A percentile compares a stretch with the other conserved stretches of the same genome.
phyloP scores from a whole-genome alignment of 37 sponge, comb jelly and placozoan species.

The Chondrilla cf. caribensis region DNA sequence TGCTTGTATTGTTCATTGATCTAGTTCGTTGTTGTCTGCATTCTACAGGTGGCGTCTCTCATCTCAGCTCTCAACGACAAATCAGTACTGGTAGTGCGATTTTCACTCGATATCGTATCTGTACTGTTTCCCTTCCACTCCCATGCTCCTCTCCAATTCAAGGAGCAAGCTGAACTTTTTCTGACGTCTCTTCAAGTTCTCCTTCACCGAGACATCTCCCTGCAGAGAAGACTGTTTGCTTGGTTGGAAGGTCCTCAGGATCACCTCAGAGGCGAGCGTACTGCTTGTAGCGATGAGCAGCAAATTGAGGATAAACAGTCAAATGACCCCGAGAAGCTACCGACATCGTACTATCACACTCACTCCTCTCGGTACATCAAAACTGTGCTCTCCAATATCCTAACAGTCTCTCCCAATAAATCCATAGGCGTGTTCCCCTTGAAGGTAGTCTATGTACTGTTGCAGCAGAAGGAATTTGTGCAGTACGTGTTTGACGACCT shows the following conservation, averaged over 20 bases:
- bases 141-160: constrained; percentile 24
- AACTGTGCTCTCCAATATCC: neutral
- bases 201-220: constrained; percentile 77
- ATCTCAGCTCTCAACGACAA: constrained; percentile 69
- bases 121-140: constrained; percentile 62
- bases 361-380: neutral
- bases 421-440: neutral
- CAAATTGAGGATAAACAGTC: neutral
- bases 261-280: neutral
- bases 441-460: neutral
- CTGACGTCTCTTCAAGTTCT: constrained; percentile 65
- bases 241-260: constrained; percentile 67
- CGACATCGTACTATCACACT: neutral
- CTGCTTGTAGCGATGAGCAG: neutral
- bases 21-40: no score
- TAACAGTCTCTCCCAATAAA: neutral
- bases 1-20: no score
- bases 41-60: no score
- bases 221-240: constrained; percentile 67
- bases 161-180: constrained; percentile 39
- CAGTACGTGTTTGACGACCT: neutral
- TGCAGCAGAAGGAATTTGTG: neutral
- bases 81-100: constrained; percentile 59
- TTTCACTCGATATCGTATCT: constrained; percentile 58
- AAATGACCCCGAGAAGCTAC: neutral